These are phyloP conservation scores for Drosophila austrosaltans DNA, from an alignment of 2,888 invertebrate genomes.

Conservation along the genomic window DNA sequence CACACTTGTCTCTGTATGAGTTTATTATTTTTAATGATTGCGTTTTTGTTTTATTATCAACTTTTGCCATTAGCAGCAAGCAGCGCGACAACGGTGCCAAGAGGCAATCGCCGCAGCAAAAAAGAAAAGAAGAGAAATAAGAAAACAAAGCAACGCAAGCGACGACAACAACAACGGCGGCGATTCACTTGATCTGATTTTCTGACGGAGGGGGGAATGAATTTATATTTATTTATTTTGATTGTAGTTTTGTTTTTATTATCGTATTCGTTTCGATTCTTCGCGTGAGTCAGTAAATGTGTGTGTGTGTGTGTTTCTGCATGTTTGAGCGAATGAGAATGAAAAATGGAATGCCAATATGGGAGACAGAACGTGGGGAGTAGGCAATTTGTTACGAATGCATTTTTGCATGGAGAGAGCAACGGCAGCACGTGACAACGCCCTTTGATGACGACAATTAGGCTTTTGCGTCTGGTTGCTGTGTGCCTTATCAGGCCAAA, in stretches of 20 bases:
- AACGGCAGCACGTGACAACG: constrained; percentile 62
- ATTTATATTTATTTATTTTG: constrained; percentile 51
- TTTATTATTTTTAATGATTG: constrained; percentile 67
- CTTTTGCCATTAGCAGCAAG: constrained; percentile 49
- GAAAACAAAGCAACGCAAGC: neutral
- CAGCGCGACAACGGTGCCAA: constrained; percentile 37
- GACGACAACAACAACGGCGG: neutral
- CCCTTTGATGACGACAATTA: constrained; percentile 41
- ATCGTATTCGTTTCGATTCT: constrained; percentile 48
- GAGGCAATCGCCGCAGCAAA: constrained; percentile 21
- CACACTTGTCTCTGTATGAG: constrained; percentile 37
- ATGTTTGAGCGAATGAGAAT: constrained; percentile 14
- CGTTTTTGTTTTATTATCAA: constrained; percentile 65
- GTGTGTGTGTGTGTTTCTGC: constrained; percentile 12
- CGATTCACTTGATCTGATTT: constrained; percentile 67
- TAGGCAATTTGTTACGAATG: constrained; percentile 11
- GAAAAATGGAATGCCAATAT: constrained; percentile 6
- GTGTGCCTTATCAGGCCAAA: constrained; percentile 36
- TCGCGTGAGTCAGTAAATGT: constrained; percentile 2
- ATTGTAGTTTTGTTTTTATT: constrained; percentile 58
- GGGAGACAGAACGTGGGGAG: constrained; percentile 11
- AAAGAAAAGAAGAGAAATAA: constrained; percentile 15
- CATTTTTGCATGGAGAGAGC: constrained; percentile 39
- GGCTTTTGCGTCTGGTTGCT: constrained; percentile 13
- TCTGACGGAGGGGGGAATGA: constrained; percentile 17